phyloP scores from a whole-genome alignment of 2,113 vertebrate genomes.

The Epinephelus moara region DNA sequence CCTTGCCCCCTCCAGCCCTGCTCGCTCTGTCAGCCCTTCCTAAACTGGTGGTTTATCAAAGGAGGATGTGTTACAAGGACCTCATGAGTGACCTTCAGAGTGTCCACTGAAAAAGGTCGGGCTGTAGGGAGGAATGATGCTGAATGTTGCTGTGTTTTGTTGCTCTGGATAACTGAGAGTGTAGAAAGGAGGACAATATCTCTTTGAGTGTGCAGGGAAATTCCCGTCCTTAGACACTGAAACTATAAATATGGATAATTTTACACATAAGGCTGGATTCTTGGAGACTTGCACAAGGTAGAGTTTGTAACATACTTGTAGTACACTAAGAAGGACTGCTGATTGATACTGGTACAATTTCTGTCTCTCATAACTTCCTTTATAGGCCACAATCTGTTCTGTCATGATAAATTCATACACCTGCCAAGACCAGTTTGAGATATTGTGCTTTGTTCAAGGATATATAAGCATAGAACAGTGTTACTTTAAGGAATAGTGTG shows the following conservation, averaged over 20 bases:
- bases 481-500: no score
- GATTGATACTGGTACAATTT: neutral
- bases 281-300: neutral
- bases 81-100: conserved; percentile 28
- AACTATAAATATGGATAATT: neutral
- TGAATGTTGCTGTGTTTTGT: conserved; percentile 25
- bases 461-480: no score
- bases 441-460: no score
- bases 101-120: conserved; percentile 40
- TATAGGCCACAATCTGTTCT: neutral
- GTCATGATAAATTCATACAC: no score
- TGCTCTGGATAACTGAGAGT: neutral
- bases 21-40: conserved; percentile 4
- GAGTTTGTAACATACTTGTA: neutral
- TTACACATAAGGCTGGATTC: neutral
- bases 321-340: neutral
- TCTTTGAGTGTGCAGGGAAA: conserved; percentile 32
- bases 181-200: conserved; percentile 21
- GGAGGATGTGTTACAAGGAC: conserved; percentile 42
- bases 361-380: neutral
- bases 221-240: conserved; percentile 6
- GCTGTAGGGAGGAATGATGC: neutral
- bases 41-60: conserved; percentile 30
- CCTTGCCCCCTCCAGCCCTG: neutral
- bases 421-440: no score